A percentile compares a stretch with the other conserved stretches of the same genome.
phyloP scores from a whole-genome alignment of 2,113 vertebrate species.

The Cinclus mexicanus region DNA sequence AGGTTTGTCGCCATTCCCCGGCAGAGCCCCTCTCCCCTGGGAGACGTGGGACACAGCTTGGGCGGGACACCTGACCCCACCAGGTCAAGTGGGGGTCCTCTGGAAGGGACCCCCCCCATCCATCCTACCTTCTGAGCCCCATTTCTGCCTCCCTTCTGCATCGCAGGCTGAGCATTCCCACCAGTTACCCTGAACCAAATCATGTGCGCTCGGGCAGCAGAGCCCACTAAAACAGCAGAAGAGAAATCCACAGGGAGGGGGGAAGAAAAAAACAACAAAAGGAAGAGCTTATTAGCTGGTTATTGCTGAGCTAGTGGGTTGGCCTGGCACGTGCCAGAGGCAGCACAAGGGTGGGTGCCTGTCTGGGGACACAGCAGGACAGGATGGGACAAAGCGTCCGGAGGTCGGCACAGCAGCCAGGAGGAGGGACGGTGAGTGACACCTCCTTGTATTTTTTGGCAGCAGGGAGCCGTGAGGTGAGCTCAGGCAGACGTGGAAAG shows the following conservation, averaged over 20 bases:
- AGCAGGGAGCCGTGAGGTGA: not conserved
- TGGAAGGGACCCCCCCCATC: not conserved
- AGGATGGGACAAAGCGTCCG: fast-evolving
- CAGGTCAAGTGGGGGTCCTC: not conserved
- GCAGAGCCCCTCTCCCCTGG: not conserved
- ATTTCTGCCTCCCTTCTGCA: not conserved
- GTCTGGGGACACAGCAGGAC: fast-evolving
- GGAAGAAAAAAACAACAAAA: fast-evolving
- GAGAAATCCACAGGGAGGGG: not conserved
- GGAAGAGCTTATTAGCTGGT: not conserved
- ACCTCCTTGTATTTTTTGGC: not conserved
- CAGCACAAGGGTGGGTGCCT: not conserved
- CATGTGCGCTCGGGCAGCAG: not conserved
- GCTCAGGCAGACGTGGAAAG: not conserved
- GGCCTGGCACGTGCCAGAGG: not conserved
- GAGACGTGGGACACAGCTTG: not conserved
- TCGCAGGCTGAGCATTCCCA: not conserved
- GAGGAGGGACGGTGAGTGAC: not conserved
- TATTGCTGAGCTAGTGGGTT: not conserved
- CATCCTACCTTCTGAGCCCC: not conserved
- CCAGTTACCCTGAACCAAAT: not conserved
- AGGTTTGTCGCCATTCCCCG: fast-evolving
- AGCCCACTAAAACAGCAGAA: not conserved
- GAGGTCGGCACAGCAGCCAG: fast-evolving
- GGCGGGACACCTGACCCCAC: fast-evolving